Evolutionary conservation across 1,140 invertebrate genomes (phyloP), one percentile per base, ranked within the genome.

Genomic region (Limonius californicus): DNA sequence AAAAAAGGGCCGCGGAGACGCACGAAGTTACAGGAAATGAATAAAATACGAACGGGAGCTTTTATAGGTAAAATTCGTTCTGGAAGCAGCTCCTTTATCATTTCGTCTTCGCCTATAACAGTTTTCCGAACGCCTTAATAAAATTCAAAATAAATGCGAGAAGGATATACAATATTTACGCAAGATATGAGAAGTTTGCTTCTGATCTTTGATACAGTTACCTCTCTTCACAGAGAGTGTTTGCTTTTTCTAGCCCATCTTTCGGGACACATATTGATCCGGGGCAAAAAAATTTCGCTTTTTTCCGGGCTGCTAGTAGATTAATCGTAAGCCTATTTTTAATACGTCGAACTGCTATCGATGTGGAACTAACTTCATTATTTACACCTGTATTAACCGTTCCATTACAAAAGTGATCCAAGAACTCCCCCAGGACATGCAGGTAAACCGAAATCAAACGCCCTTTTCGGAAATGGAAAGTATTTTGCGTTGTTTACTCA

Each of bases 381-480:
- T 39, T 39, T 39, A 39, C 35, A 39, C 35, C 35, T 39, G n/a
- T 39, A 39, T 39, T 39, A 39, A 39, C 35, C 7, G 7, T 39
- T 39, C 35, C 35, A 39, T 39, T 39, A 39, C n/a, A 39, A 39
- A 12, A 39, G 8, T 39, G 35, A 39, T 11, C 2, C 8, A n/a
- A 39, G n/a, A 39, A 39, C n/a, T 39, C n/a, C 35, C 8, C n/a
- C n/a, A n/a, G 8, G 35, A n/a, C 35, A n/a, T 39, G n/a, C 2
- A 39, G n/a, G n/a, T 39, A 39, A 39, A 39, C n/a, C 35, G n/a
- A 39, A 39, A n/a, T 39, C 35, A 39, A 39, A 39, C n/a, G n/a
- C 35, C n/a, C 7, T 4, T 2, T 39, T 12, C n/a, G 7, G 11
- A 39, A 39, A 11, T 39, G 7, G n/a, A 39, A 39, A n/a, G n/a